Base-by-base conservation (phyloP, 1,140 invertebrate genomes). In the Drosophila suzukii region DNA sequence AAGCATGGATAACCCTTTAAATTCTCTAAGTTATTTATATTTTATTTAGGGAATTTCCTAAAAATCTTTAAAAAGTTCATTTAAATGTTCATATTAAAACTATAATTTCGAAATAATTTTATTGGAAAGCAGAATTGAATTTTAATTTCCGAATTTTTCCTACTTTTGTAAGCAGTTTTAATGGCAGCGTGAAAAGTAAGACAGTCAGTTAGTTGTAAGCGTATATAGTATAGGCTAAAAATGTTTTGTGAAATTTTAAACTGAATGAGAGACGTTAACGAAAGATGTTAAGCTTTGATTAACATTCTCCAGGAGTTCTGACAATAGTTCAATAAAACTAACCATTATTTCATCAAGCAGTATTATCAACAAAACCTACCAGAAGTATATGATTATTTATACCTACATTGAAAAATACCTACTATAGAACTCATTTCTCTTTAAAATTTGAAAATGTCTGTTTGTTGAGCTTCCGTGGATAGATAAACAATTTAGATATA, bases 391-490 rank as follows among this genome's bases (percentile, higher is more conserved):
- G 6, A 34, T 43, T 15, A 15, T 43, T 60, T 59, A 20, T 5
- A 27, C 1, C 27, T 4, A 27, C 27, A 27, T 27, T 27, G 27
- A 27, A 27, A 27, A 0, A 27, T 47, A n/a, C 47, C 47, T 4
- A 30, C 46, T 6, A 24, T 6, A 13, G 5, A 20, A 58, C n/a
- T 43, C 8, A 20, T 43, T 59, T 24, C 17, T 15, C 24, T 39
- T 55, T 13, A 7, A 11, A 8, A 6, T 27, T 24, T 6, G n/a
- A 30, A 53, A 44, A 65, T 65, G 36, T 67, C 46, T 36, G 58
- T 68, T 68, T 51, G 46, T 46, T 66, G 65, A 68, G 65, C 65
- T 68, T 68, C 65, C 65, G 63, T 53, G 60, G 15, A 13, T 68
- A 68, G 65, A 34, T 66, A 65, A 66, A 68, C 47, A 41, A 39